Evolutionary conservation across 23 tunicate genomes (phyloP), one percentile per base, ranked within the genome.

Genomic region (Phallusia fumigata): DNA sequence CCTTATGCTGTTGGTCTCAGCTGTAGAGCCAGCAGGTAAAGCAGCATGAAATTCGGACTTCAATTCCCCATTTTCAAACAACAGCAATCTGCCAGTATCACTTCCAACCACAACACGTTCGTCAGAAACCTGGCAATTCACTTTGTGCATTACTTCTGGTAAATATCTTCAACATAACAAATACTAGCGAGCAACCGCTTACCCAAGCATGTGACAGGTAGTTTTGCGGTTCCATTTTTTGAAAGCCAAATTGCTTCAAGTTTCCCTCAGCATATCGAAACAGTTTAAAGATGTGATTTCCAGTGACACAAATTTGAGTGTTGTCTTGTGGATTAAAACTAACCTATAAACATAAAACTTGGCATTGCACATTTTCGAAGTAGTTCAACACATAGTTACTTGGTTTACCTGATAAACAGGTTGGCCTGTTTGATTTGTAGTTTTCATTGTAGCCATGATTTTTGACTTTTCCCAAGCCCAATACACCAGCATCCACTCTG

Each of bases 381-480:
- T 58, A 21, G 69, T 13, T 13, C 28, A 58, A 58, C 8, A 40
- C 47, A 40, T 6, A 58, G 26, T 58, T 1, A 58, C 69, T 58
- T 13, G 28, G 28, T 24, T 58, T 58, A 94, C 98, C 72, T 94
- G 98, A 74, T 94, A 86, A 1, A 94, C 88, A 35, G 98, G 98
- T 33, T 86, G 94, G 1, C 90, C 86, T 26, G 94, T 32, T 53
- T 94, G 98, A 52, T 84, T 84, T 22, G 96, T 87, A 0, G 95
- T 95, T 65, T 90, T 95, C 84, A 90, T 85, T 24, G 87, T 51
- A 33, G 99, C 96, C 93, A 96, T 85, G 13, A 96, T 75, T 47
- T 91, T 91, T 18, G 89, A 76, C 52, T 96, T 96, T 58, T 96
- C 99, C 99, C 99, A 96, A 24, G 91, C 96, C 96, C 96, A 96